A percentile compares a stretch with the other conserved stretches of the same genome.
phyloP scores from a whole-genome alignment of 2,797 vertebrate genomes.

The Etheostoma perlongum region DNA sequence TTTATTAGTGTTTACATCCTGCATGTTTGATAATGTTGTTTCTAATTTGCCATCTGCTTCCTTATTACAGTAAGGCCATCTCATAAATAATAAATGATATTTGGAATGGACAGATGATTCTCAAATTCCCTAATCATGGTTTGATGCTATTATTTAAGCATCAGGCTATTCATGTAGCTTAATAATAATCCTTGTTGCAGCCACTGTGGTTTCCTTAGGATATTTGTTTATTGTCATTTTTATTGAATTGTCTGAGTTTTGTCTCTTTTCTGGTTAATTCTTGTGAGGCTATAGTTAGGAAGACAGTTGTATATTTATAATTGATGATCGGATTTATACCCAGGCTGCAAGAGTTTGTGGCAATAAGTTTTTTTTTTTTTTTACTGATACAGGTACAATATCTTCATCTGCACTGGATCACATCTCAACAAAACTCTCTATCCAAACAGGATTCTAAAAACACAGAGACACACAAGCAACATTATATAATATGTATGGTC shows the following conservation, averaged over 20 bases:
- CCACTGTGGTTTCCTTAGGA: no score
- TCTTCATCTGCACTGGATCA: not conserved
- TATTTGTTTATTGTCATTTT: no score
- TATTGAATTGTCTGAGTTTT: no score
- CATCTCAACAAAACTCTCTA: not conserved
- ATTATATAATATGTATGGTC: not conserved
- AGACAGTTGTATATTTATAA: no score
- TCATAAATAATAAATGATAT: constrained; percentile 55
- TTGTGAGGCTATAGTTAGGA: no score
- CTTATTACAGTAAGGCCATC: constrained; percentile 16
- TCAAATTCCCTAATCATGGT: constrained; percentile 28
- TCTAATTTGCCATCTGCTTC: constrained; percentile 14
- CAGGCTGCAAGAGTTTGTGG: no score
- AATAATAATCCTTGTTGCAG: no score
- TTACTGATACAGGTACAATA: not conserved
- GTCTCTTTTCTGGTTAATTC: no score
- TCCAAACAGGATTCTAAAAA: constrained; percentile 15
- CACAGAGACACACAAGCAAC: not conserved
- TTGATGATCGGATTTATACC: no score
- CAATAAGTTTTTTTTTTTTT: not conserved
- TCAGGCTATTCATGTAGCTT: no score
- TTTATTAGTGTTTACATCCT: not conserved
- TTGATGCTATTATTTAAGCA: not conserved
- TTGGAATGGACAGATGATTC: constrained; percentile 1
- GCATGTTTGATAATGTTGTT: constrained; percentile 15